Evolutionary conservation across 2,113 vertebrate species (phyloP), one percentile per base, ranked within the genome.

Genomic region (Jaculus jaculus): DNA sequence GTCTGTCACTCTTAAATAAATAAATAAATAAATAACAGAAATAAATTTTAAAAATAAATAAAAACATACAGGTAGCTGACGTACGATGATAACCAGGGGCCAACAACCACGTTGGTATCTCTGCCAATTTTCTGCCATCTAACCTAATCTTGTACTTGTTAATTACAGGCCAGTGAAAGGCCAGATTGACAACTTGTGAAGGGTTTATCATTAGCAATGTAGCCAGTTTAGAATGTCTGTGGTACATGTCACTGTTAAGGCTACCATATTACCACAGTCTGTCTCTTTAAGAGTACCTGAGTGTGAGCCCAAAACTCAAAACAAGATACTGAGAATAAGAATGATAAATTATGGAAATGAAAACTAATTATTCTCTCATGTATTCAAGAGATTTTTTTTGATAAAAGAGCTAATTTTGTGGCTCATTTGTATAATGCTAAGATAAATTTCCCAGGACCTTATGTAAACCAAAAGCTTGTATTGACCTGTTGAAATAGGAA

Each of bases 401-500:
- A 86, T 58, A 87, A 13, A 84, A 92, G 39, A 90, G 28, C 80
- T 80, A 6, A 51, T 93, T 66, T 47, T 78, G 79, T 23, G 66
- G 47, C 34, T 82, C 65, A 58, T 95, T 94, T 96, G 34, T 94
- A 30, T 71, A 95, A 89, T 78, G 92, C 88, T 78, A 32, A 94
- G 86, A 60, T 96, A 71, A 96, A 96, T 96, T 97, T 96, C 89
- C 93, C 32, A 63, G 42, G 85, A 87, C 71, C 95, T 95, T 96
- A 84, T 93, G 84, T 97, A 97, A 97, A 96, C 93, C 15, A 0
- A 93, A 97, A 71, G 90, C 92, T 93, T 75, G 39, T 47, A 61
- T 37, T 96, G 96, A 96, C 97, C 94, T 96, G 92, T 90, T 96
- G 90, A 97, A 97, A 94, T 90, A 30, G 82, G 75, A 85, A 91